Evolutionary conservation across 2,113 vertebrate species (phyloP).

Genomic region (Microcebus ravelobensis): DNA sequence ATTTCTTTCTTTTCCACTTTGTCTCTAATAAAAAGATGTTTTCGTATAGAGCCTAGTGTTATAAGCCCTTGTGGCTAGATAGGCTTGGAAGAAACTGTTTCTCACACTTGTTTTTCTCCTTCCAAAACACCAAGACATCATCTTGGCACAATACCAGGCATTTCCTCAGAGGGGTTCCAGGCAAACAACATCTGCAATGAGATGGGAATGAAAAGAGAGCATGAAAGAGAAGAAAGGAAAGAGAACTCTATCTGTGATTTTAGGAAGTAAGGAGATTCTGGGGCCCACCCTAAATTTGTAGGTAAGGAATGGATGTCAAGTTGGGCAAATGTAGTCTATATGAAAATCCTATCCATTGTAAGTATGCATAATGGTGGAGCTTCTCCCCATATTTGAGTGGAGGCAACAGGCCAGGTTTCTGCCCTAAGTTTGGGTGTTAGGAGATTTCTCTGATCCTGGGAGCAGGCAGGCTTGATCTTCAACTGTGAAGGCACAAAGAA

Average conservation of each 20-base stretch:
- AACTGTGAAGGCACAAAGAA: neutral
- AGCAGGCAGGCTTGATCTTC: neutral
- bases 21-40: neutral
- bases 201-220: neutral
- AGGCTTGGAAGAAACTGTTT: neutral
- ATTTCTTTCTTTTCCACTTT: neutral
- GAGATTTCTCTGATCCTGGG: neutral
- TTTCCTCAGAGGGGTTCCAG: neutral
- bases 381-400: neutral
- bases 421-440: neutral
- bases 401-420: neutral
- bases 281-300: neutral
- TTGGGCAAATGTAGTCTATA: no score
- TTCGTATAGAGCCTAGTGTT: neutral
- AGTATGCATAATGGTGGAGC: neutral
- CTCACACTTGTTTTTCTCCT: neutral
- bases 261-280: neutral
- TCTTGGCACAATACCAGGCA: neutral
- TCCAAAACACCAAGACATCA: neutral
- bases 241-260: neutral
- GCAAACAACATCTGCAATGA: neutral
- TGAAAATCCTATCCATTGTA: neutral
- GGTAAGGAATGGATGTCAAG: neutral
- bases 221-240: neutral
- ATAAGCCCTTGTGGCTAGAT: neutral